A percentile compares a stretch with the other conserved stretches of the same genome.
Evolutionary conservation across 2,113 vertebrate species (phyloP).

Genomic region (Ceratotherium simum): DNA sequence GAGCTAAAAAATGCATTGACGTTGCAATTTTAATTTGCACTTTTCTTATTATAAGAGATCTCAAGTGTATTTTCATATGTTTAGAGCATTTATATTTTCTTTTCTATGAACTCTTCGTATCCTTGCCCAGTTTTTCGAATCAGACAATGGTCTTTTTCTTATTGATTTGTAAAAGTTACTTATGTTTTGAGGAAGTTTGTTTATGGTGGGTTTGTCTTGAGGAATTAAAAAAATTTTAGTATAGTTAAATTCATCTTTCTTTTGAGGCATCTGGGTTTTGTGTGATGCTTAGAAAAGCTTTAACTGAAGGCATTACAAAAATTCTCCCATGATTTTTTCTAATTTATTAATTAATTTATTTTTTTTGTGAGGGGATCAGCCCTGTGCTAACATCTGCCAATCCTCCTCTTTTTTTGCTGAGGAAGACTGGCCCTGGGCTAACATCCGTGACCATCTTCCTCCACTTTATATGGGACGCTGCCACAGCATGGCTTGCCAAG

Average conservation of each 20-base stretch:
- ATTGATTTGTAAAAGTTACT: neutral
- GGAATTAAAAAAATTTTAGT: constrained; percentile 26
- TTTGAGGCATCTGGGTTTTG: neutral
- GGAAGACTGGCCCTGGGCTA: no score
- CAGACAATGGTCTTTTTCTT: neutral
- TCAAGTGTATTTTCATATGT: neutral
- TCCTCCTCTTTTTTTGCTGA: no score
- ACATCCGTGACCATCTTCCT: no score
- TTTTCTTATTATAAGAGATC: neutral
- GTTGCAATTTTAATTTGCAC: neutral
- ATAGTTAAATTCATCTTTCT: constrained; percentile 21
- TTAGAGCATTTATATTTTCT: constrained; percentile 10
- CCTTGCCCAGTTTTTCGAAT: neutral
- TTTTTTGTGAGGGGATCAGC: no score
- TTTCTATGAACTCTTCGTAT: constrained; percentile 14
- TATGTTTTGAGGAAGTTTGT: neutral
- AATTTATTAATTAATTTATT: no score
- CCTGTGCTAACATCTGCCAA: no score
- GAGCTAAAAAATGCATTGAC: neutral
- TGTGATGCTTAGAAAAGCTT: constrained; percentile 6
- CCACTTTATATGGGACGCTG: no score
- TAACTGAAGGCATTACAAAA: neutral
- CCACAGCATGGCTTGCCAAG: no score
- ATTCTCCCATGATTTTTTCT: neutral
- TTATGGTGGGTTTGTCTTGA: neutral